These are phyloP conservation scores for Spea hammondii DNA, from an alignment of 2,797 vertebrate genomes.

Conservation along the genomic window DNA sequence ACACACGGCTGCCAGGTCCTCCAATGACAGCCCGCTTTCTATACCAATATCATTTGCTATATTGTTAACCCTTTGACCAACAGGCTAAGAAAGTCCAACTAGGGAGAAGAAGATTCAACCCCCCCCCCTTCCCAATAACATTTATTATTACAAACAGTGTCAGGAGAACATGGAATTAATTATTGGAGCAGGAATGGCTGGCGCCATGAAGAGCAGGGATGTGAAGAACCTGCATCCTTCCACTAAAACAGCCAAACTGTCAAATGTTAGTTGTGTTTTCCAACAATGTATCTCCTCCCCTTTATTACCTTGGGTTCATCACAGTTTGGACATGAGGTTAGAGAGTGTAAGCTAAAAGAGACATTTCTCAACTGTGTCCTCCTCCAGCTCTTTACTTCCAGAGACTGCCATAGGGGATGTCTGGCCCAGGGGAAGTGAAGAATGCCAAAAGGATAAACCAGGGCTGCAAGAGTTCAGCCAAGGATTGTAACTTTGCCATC, in stretches of 20 bases:
- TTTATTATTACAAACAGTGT: constrained; percentile 16
- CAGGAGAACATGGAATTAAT: constrained; percentile 29
- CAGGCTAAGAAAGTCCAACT: no score
- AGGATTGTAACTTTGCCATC: constrained; percentile 36
- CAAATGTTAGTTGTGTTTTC: constrained; percentile 23
- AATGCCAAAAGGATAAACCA: constrained; percentile 42
- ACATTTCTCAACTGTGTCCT: constrained; percentile 41
- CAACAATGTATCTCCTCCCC: constrained; percentile 20
- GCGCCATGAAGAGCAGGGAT: constrained; percentile 25
- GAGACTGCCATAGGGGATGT: constrained; percentile 37
- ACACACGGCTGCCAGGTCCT: constrained; percentile 56
- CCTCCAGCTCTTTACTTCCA: constrained; percentile 38
- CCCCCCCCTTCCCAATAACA: background rate
- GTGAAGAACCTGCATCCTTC: constrained; percentile 42
- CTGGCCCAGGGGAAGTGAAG: constrained; percentile 44
- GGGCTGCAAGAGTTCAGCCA: constrained; percentile 50
- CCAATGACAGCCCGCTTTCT: background rate
- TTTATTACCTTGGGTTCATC: constrained; percentile 29
- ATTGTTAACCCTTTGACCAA: no score
- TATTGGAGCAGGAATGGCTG: constrained; percentile 31
- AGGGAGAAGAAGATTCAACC: no score
- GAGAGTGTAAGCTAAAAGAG: constrained; percentile 18
- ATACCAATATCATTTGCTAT: background rate
- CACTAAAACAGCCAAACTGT: constrained; percentile 37
- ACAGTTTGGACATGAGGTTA: constrained; percentile 9